Percentiles rank a stretch among this genome's conserved stretches.
Conservation (phyloP, 2,797 vertebrate genomes). For the Brotogeris chrysoptera region DNA sequence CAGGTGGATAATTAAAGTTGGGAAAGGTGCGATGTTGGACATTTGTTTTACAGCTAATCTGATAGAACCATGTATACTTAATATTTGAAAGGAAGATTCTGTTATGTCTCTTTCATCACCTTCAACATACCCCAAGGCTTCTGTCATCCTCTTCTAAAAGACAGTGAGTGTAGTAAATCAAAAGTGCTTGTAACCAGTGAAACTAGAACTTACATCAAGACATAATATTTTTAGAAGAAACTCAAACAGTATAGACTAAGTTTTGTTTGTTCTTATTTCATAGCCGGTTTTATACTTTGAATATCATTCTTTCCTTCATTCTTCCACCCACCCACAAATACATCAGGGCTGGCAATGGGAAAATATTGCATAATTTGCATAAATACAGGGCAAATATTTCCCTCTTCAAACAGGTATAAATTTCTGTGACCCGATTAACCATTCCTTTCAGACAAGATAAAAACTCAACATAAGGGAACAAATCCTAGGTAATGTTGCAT, state of each 20-base stretch:
- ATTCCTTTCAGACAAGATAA: neutral
- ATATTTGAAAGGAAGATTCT: neutral
- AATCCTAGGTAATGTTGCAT: neutral
- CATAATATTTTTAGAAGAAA: neutral
- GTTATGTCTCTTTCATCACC: neutral
- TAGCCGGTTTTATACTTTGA: neutral
- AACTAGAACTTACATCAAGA: neutral
- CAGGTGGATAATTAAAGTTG: neutral
- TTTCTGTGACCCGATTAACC: neutral
- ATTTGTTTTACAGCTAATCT: neutral
- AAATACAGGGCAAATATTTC: neutral
- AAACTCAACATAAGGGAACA: neutral
- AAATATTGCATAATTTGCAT: neutral
- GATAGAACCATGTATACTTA: neutral
- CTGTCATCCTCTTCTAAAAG: neutral
- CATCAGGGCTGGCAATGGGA: neutral
- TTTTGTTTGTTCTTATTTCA: neutral
- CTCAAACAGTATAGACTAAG: neutral
- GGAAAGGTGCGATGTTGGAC: neutral
- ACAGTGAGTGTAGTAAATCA: neutral
- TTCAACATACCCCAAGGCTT: neutral
- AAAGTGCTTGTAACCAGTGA: neutral
- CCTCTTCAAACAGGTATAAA: neutral
- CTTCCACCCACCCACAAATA: neutral
- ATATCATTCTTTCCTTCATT: neutral